Percentiles rank a stretch among this genome's conserved stretches.
Conservation (phyloP, 2,113 vertebrate species). For the Sterrhoptilus dennistouni region DNA sequence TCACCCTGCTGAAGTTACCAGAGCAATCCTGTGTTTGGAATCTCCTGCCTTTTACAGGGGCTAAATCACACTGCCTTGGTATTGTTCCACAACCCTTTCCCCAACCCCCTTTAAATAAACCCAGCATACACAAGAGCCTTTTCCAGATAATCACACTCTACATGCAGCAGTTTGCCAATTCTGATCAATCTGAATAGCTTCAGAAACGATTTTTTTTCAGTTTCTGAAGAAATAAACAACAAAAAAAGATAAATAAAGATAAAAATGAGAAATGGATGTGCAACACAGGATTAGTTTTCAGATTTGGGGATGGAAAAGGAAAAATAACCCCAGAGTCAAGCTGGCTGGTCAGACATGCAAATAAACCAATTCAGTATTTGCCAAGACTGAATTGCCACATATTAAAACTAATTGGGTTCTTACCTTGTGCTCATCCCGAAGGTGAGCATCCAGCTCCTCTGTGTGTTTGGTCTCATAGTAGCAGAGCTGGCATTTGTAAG, state of each 20-base stretch:
- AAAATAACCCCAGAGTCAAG: not conserved
- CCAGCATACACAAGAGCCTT: not conserved
- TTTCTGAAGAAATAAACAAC: not conserved
- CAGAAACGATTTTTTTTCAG: not conserved
- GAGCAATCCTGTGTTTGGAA: constrained; percentile 30
- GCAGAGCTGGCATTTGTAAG: constrained; percentile 97
- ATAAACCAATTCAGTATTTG: not conserved
- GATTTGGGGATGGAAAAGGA: not conserved
- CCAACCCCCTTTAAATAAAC: not conserved
- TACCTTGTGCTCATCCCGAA: constrained; percentile 96
- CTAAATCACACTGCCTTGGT: not conserved
- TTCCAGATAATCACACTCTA: not conserved
- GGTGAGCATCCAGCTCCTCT: constrained; percentile 89
- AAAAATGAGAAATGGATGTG: not conserved
- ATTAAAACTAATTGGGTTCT: not conserved
- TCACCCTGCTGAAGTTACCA: not conserved
- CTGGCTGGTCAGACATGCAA: not conserved
- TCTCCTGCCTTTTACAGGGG: not conserved
- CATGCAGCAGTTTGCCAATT: not conserved
- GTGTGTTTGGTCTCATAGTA: constrained; percentile 93
- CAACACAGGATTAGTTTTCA: not conserved
- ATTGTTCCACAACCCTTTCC: not conserved
- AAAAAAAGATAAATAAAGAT: not conserved
- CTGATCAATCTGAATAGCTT: not conserved
- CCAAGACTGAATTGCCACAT: not conserved